A percentile compares a stretch with the other conserved stretches of the same genome.
phyloP scores from a whole-genome alignment of 1,140 invertebrate genomes.

The Drosophila sp. region DNA sequence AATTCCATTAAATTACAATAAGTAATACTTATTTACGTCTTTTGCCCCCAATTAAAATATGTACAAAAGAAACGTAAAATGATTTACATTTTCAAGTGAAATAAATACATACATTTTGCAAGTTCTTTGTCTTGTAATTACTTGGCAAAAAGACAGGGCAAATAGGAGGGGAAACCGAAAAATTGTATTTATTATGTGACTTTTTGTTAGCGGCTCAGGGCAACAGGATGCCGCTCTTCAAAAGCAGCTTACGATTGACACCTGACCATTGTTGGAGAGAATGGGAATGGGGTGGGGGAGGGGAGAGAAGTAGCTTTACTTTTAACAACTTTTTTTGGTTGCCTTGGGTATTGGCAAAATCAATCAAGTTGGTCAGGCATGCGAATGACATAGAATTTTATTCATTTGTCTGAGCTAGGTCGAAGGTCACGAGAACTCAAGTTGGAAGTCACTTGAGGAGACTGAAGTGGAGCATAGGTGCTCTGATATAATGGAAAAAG shows the following conservation, averaged over 20 bases:
- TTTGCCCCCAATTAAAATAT: constrained; percentile 10
- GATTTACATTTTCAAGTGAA: constrained; percentile 10
- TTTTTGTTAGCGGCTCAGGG: constrained; percentile 6
- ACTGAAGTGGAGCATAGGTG: no score
- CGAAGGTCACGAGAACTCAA: constrained; percentile 9
- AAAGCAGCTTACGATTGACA: constrained; percentile 19
- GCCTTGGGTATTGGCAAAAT: constrained; percentile 12
- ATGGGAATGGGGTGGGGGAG: background rate
- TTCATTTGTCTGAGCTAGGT: constrained; percentile 19
- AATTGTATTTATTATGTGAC: constrained; percentile 10
- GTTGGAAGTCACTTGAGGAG: constrained; percentile 3
- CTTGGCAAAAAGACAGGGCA: background rate
- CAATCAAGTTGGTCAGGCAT: constrained; percentile 16
- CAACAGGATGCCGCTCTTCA: constrained; percentile 12
- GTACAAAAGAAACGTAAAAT: background rate
- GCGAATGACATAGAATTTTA: constrained; percentile 14
- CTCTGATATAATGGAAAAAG: background rate
- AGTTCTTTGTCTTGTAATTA: constrained; percentile 14
- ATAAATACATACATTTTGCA: constrained; percentile 13
- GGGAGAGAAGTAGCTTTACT: background rate
- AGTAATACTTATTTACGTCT: constrained; percentile 11
- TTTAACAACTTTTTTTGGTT: background rate
- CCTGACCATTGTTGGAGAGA: background rate
- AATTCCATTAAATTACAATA: constrained; percentile 9
- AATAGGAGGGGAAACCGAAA: background rate